phyloP scores from a whole-genome alignment of 2,797 vertebrate species.

The Catamblyrhynchus diadema region DNA sequence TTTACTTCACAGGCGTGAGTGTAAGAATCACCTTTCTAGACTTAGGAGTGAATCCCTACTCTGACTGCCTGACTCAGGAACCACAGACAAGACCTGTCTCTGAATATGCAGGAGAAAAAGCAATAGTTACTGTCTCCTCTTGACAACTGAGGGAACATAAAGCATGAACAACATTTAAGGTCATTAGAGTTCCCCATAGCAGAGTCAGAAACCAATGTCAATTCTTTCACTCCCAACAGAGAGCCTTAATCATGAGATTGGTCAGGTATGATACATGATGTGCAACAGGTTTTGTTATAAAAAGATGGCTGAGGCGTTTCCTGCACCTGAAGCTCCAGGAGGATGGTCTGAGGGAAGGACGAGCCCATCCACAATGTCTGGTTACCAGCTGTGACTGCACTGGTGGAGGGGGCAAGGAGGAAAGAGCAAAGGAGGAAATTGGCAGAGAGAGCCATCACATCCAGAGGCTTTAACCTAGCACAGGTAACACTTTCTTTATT shows the following conservation, averaged over 20 bases:
- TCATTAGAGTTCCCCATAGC: background rate
- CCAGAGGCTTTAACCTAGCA: slow-evolving; percentile 23
- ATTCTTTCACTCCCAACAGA: background rate
- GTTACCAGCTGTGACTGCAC: background rate
- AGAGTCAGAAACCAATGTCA: background rate
- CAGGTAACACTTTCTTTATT: slow-evolving; percentile 51
- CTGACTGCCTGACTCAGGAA: background rate
- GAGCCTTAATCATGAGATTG: background rate
- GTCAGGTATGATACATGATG: background rate
- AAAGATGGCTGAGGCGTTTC: background rate
- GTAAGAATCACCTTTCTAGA: background rate
- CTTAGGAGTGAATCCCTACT: background rate
- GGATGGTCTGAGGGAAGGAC: background rate
- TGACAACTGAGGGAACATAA: accelerated
- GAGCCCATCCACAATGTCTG: background rate
- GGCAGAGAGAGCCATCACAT: background rate
- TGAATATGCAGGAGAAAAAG: background rate
- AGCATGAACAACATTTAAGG: background rate
- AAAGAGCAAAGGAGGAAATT: background rate
- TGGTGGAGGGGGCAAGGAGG: background rate
- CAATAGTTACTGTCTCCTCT: background rate
- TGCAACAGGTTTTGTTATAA: background rate
- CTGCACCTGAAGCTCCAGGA: background rate
- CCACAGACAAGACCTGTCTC: background rate
- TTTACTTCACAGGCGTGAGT: background rate